These are phyloP conservation scores for Aurelia aurita DNA, from an alignment of 30 jellyfish, hydroid and myxozoan genomes.

Conservation along the genomic window DNA sequence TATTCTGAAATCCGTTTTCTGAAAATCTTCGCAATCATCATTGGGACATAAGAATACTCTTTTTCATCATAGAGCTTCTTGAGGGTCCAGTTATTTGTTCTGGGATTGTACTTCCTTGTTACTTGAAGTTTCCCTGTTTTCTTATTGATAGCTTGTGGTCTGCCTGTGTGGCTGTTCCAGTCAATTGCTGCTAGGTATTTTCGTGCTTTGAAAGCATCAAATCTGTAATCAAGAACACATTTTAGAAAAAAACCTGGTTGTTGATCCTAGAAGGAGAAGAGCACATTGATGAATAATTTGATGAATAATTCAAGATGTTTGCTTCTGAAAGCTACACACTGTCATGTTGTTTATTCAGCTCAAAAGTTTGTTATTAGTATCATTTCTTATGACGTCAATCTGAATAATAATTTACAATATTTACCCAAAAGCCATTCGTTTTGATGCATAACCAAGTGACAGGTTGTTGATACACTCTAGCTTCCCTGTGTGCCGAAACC, in stretches of 20 bases:
- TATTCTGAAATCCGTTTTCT: background rate
- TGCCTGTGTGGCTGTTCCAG: slow-evolving; percentile 4
- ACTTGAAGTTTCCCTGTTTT: slow-evolving; percentile 2
- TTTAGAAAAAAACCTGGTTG: background rate
- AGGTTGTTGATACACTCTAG: slow-evolving; percentile 16
- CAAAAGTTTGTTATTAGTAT: too few species aligned
- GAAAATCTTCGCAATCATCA: slow-evolving; percentile 18
- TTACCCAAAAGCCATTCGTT: too few species aligned
- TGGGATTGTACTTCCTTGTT: slow-evolving; percentile 19
- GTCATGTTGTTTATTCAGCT: too few species aligned
- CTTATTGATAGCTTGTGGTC: slow-evolving; percentile 22
- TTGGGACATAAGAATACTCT: slow-evolving; percentile 22
- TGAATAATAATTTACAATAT: too few species aligned
- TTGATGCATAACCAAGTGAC: too few species aligned
- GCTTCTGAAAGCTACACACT: slow-evolving; percentile 2
- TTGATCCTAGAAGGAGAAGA: background rate
- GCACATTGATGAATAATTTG: background rate
- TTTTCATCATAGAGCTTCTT: slow-evolving; percentile 1
- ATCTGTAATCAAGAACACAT: slow-evolving; percentile 6
- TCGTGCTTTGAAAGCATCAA: slow-evolving; percentile 28
- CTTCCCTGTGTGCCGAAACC: slow-evolving; percentile 47
- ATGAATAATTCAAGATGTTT: background rate
- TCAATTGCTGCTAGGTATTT: slow-evolving; percentile 41
- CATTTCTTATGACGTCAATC: too few species aligned
- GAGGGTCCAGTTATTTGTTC: slow-evolving; percentile 26